phyloP scores from a whole-genome alignment of 2,888 invertebrate species.

The Drosophila vallismaia region DNA sequence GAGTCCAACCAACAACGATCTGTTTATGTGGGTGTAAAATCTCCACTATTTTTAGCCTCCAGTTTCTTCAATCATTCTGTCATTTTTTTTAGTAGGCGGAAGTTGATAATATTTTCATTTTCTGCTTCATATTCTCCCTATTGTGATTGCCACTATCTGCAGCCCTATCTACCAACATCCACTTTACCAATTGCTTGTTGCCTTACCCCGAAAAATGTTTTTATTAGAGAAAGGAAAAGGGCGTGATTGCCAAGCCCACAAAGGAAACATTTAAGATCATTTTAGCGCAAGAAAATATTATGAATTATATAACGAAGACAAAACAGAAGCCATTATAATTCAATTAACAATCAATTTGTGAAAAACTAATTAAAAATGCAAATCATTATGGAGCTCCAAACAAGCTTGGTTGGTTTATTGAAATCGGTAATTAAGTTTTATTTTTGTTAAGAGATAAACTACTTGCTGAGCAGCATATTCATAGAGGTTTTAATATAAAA shows the following conservation, averaged over 20 bases:
- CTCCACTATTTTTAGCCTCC: slow-evolving; percentile 13
- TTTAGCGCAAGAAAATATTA: slow-evolving; percentile 11
- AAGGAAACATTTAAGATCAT: slow-evolving; percentile 14
- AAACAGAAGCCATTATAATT: slow-evolving; percentile 12
- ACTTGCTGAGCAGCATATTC: background rate
- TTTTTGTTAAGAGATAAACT: background rate
- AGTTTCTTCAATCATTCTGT: background rate
- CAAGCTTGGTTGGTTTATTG: background rate
- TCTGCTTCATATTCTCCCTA: slow-evolving; percentile 13
- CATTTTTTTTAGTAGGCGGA: slow-evolving; percentile 42
- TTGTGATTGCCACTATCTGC: slow-evolving; percentile 50
- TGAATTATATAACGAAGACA: background rate
- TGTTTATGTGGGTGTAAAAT: slow-evolving; percentile 28
- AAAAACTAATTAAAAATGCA: slow-evolving; percentile 14
- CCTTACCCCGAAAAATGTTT: slow-evolving; percentile 15
- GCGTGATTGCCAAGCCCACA: slow-evolving; percentile 18
- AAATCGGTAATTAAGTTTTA: background rate
- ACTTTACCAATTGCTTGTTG: slow-evolving; percentile 9
- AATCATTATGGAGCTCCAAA: slow-evolving; percentile 4
- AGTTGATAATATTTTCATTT: slow-evolving; percentile 55
- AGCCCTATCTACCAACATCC: slow-evolving; percentile 45
- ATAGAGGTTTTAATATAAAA: background rate
- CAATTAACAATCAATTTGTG: slow-evolving; percentile 10
- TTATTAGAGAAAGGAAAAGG: slow-evolving; percentile 20
- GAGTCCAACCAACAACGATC: slow-evolving; percentile 1